These are phyloP conservation scores for Actinia equina DNA, from an alignment of 64 coral and sea anemone genomes.

Conservation along the genomic window DNA sequence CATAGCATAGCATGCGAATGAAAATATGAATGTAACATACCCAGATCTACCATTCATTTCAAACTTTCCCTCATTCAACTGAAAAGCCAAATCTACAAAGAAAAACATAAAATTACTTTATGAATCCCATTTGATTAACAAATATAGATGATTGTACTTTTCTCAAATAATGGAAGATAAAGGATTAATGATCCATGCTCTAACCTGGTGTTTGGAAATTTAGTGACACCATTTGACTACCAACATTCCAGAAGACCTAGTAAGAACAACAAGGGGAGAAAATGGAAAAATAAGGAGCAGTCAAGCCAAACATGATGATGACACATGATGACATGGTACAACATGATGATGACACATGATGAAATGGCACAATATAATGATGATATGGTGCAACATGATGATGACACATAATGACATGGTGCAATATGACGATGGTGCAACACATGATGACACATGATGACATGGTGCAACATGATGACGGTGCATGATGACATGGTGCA, in stretches of 20 bases:
- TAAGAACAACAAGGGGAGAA: background rate
- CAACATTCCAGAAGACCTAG: conserved; percentile 98
- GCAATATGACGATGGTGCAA: too few relatives aligned
- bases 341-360: background rate
- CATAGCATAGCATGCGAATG: background rate
- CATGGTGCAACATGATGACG: too few relatives aligned
- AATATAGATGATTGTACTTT: too few relatives aligned
- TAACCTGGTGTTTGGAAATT: conserved; percentile 98
- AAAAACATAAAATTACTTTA: background rate
- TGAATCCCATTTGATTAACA: background rate
- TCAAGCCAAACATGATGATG: background rate
- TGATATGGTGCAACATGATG: too few relatives aligned
- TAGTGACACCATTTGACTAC: conserved; percentile 95
- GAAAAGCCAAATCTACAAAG: conserved; percentile 61
- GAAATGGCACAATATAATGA: too few relatives aligned
- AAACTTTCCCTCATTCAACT: conserved; percentile 75
- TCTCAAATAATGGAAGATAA: too few relatives aligned
- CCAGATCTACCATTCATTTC: conserved; percentile 63
- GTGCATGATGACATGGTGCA: too few relatives aligned
- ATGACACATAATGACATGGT: too few relatives aligned
- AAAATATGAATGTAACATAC: conserved; percentile 21
- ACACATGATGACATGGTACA: background rate
- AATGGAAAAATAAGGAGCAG: too few relatives aligned
- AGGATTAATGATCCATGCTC: background rate
- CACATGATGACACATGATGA: too few relatives aligned